These are phyloP conservation scores for Lagodon rhomboides DNA, from an alignment of 2,797 vertebrate species.

Conservation along the genomic window DNA sequence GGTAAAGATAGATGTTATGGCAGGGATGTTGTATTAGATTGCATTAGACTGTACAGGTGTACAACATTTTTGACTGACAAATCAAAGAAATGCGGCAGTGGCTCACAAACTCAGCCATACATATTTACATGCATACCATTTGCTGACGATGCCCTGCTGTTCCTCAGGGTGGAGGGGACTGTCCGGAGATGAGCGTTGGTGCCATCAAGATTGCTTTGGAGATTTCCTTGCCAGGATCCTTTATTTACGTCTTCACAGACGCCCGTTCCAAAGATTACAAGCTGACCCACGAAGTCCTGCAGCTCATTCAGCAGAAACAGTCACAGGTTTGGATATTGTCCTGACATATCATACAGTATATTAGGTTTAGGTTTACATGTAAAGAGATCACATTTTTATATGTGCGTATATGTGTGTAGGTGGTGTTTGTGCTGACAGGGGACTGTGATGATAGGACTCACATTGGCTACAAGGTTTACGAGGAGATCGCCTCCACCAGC, in stretches of 20 bases:
- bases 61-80: neutral
- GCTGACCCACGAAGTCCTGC: constrained; percentile 94
- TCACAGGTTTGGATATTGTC: constrained; percentile 89
- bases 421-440: constrained; percentile 98
- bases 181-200: constrained; percentile 99
- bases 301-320: constrained; percentile 98
- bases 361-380: neutral
- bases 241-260: constrained; percentile 98
- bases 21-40: neutral
- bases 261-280: constrained; percentile 98
- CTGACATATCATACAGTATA: too few species aligned
- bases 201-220: constrained; percentile 99
- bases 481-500: constrained; percentile 99
- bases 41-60: neutral
- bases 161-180: constrained; percentile 96
- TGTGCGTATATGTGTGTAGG: constrained; percentile 81
- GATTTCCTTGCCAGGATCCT: constrained; percentile 97
- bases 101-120: neutral
- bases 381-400: neutral
- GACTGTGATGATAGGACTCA: constrained; percentile 97
- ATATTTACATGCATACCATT: neutral
- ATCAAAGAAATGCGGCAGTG: neutral
- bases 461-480: constrained; percentile 96
- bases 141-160: constrained; percentile 25
- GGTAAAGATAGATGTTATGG: neutral